phyloP scores from a whole-genome alignment of 1,140 invertebrate species.

The Hylaeus anthracinus region DNA sequence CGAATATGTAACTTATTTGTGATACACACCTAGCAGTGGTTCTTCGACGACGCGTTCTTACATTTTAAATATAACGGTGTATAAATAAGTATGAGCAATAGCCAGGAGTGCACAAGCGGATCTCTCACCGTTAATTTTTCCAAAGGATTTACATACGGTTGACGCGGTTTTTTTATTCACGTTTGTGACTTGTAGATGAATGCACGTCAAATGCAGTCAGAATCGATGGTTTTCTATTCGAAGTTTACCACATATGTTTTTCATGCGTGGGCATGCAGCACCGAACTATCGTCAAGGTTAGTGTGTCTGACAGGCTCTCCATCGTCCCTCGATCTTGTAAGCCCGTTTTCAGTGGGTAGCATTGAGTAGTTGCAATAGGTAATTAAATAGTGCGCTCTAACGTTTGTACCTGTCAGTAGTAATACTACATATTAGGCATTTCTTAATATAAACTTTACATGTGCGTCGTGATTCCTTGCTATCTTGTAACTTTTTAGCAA shows the following conservation, averaged over 20 bases:
- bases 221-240: slow-evolving; percentile 54
- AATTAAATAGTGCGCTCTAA: slow-evolving; percentile 21
- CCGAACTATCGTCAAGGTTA: slow-evolving; percentile 72
- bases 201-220: slow-evolving; percentile 53
- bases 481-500: background rate
- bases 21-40: slow-evolving; percentile 12
- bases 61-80: slow-evolving; percentile 82
- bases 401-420: background rate
- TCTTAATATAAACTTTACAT: no score
- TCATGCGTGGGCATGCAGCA: slow-evolving; percentile 66
- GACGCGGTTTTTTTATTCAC: slow-evolving; percentile 44
- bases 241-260: slow-evolving; percentile 64
- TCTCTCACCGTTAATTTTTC: slow-evolving; percentile 65
- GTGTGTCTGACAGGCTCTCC: slow-evolving; percentile 54
- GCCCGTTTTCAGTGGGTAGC: slow-evolving; percentile 17
- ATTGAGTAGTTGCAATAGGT: slow-evolving; percentile 21
- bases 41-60: slow-evolving; percentile 70
- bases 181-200: slow-evolving; percentile 3
- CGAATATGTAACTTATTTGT: slow-evolving; percentile 29
- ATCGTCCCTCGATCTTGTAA: slow-evolving; percentile 21
- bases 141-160: slow-evolving; percentile 9
- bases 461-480: background rate
- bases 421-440: background rate
- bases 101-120: slow-evolving; percentile 77
- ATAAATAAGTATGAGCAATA: slow-evolving; percentile 82